These are phyloP conservation scores for Porphyrio hochstetteri DNA, from an alignment of 2,113 vertebrate species.

Conservation along the genomic window DNA sequence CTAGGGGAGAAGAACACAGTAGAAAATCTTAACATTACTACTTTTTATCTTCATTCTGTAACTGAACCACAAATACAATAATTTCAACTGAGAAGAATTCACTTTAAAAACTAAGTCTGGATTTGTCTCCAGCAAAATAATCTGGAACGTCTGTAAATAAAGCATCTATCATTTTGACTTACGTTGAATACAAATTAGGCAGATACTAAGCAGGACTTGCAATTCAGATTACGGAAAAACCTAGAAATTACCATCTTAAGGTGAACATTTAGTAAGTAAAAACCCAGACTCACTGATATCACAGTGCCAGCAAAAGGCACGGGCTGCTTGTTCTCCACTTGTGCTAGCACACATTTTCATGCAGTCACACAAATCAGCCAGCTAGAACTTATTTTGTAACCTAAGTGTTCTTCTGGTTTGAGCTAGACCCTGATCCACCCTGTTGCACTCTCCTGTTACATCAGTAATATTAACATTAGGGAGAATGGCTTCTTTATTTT, in stretches of 20 bases:
- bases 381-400: not conserved
- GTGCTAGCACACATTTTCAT: not conserved
- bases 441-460: not conserved
- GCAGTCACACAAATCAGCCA: not conserved
- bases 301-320: not conserved
- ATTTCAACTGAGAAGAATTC: too few relatives aligned
- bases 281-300: not conserved
- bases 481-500: not conserved
- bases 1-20: slow-evolving; percentile 68
- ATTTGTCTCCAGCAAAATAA: not conserved
- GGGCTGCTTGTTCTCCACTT: not conserved
- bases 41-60: not conserved
- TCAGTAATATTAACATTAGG: not conserved
- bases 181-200: fast-evolving
- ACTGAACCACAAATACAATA: not conserved
- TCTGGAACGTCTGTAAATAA: not conserved
- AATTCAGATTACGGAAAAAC: not conserved
- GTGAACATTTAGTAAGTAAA: not conserved
- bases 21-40: not conserved
- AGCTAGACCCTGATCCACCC: not conserved
- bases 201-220: not conserved
- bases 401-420: not conserved
- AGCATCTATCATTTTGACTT: fast-evolving
- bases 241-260: not conserved
- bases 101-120: not conserved